A percentile compares a stretch with the other conserved stretches of the same genome.
These are phyloP conservation scores for Oplegnathus fasciatus DNA, from an alignment of 2,113 vertebrate genomes.

Conservation along the genomic window DNA sequence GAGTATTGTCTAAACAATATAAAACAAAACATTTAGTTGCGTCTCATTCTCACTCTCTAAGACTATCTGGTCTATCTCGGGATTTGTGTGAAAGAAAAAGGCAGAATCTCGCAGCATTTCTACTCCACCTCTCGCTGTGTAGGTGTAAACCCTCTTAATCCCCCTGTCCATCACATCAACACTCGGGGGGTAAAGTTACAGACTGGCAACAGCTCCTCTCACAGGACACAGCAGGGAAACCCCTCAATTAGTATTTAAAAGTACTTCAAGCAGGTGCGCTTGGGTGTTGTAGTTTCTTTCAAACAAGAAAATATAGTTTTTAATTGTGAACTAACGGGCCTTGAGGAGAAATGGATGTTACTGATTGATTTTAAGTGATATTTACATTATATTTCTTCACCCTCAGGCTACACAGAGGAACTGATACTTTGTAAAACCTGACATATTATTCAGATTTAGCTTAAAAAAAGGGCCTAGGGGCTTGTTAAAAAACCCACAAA, in stretches of 20 bases:
- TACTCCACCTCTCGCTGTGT: not conserved
- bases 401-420: not conserved
- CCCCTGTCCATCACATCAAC: slow-evolving; percentile 28
- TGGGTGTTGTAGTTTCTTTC: not conserved
- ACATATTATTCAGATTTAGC: not conserved
- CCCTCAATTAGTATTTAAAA: slow-evolving; percentile 6
- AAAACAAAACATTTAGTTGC: not conserved
- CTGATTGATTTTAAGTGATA: not conserved
- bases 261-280: not conserved
- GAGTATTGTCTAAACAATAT: not conserved
- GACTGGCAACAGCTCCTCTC: not conserved
- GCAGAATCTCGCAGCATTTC: not conserved
- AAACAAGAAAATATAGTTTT: not conserved
- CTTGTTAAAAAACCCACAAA: not conserved
- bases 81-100: not conserved
- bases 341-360: not conserved
- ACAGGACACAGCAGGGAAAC: slow-evolving; percentile 13
- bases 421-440: not conserved
- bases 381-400: not conserved
- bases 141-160: slow-evolving; percentile 25
- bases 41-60: no score
- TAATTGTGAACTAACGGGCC: not conserved
- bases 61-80: not conserved
- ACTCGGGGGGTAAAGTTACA: slow-evolving; percentile 5
- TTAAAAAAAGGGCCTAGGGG: not conserved